Evolutionary conservation across 2,888 invertebrate species (phyloP).

Genomic region (Amiota minor): DNA sequence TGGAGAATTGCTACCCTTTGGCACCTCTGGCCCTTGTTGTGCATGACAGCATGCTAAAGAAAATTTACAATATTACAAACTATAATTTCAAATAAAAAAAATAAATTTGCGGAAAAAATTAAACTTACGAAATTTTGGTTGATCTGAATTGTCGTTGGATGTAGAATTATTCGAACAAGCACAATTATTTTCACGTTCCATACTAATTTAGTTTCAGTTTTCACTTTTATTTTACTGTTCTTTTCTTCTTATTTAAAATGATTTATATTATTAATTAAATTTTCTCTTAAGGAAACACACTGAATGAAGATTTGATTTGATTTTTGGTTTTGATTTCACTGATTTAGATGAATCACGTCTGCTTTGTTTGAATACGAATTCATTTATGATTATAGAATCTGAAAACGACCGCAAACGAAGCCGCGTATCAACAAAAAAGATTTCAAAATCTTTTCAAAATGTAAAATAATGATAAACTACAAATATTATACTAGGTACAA

Average conservation of each 20-base stretch:
- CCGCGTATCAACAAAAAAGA: slow-evolving; percentile 6
- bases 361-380: slow-evolving; percentile 59
- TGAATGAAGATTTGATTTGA: background rate
- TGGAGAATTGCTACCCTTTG: slow-evolving; percentile 25
- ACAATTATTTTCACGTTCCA: slow-evolving; percentile 37
- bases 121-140: background rate
- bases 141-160: background rate
- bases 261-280: background rate
- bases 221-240: slow-evolving; percentile 23
- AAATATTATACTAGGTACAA: no score
- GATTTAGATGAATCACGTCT: slow-evolving; percentile 50
- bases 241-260: background rate
- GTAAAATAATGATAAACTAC: no score
- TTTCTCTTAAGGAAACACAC: background rate
- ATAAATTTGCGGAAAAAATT: background rate
- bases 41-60: slow-evolving; percentile 3
- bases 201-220: background rate
- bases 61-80: background rate
- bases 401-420: slow-evolving; percentile 20
- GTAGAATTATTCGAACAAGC: slow-evolving; percentile 46
- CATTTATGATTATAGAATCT: slow-evolving; percentile 53
- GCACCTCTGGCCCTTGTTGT: no score
- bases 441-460: background rate
- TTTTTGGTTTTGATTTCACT: background rate
- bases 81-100: background rate